Conservation (phyloP, 2,888 invertebrate genomes). For the Pristionchus mayeri region DNA sequence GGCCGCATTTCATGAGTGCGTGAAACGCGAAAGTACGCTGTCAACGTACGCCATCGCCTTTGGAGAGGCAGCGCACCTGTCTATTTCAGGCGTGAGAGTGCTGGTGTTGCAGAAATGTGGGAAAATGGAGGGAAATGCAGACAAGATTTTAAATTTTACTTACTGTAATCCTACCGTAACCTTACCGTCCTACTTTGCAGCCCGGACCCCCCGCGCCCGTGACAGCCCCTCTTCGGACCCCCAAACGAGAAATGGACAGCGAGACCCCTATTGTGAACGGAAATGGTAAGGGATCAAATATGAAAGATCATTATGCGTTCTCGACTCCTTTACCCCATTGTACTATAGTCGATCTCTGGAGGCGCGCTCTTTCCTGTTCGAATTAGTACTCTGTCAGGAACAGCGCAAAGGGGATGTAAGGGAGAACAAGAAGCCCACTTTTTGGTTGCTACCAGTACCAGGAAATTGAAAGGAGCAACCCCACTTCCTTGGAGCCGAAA, state of each 20-base stretch:
- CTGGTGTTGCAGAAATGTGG: no score
- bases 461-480: no score
- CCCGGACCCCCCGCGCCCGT: slow-evolving; percentile 49
- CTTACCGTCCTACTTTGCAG: background rate
- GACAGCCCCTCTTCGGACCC: slow-evolving; percentile 46
- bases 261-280: slow-evolving; percentile 49
- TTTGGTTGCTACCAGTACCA: no score
- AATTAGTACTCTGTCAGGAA: no score
- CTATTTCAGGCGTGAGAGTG: background rate
- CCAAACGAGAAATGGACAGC: slow-evolving; percentile 48
- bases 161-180: background rate
- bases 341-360: no score
- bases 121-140: background rate
- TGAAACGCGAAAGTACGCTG: slow-evolving; percentile 1
- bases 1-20: background rate
- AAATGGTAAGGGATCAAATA: slow-evolving; percentile 22
- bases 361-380: no score
- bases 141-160: background rate
- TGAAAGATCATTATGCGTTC: background rate
- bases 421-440: no score
- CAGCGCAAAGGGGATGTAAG: no score
- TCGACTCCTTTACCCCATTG: background rate
- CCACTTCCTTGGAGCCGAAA: no score
- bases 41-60: background rate
- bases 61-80: background rate